These are phyloP conservation scores for Ennomos fuscantarius DNA, from an alignment of 2,888 invertebrate species.

Conservation along the genomic window DNA sequence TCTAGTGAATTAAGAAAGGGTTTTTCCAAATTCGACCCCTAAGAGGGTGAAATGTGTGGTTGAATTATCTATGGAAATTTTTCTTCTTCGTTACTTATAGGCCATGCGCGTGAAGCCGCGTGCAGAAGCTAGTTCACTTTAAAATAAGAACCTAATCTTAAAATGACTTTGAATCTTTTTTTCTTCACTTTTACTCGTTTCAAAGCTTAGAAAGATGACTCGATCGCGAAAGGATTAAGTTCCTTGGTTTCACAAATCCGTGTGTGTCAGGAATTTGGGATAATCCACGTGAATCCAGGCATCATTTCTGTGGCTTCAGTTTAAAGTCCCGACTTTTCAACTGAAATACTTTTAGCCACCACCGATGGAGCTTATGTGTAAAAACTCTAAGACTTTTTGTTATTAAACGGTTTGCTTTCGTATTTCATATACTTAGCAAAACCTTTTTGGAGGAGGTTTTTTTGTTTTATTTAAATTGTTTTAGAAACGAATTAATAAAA, in stretches of 20 bases:
- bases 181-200: neutral
- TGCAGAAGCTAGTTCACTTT: too few relatives aligned
- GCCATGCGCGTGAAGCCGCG: too few relatives aligned
- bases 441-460: neutral
- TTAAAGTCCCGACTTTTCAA: conserved; percentile 10
- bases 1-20: too few relatives aligned
- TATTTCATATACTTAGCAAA: too few relatives aligned
- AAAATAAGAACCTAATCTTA: too few relatives aligned
- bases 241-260: conserved; percentile 23
- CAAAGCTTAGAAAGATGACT: conserved; percentile 18
- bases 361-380: neutral
- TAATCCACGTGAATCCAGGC: conserved; percentile 25
- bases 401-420: too few relatives aligned
- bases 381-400: conserved; percentile 1
- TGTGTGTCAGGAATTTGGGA: conserved; percentile 23
- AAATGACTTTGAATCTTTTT: too few relatives aligned
- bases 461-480: neutral
- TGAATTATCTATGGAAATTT: too few relatives aligned
- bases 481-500: too few relatives aligned
- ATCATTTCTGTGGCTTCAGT: conserved; percentile 19
- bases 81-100: too few relatives aligned
- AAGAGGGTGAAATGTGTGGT: too few relatives aligned
- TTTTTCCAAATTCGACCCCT: too few relatives aligned
- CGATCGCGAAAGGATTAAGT: conserved; percentile 19
- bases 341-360: conserved; percentile 12